Evolutionary conservation across 2,113 vertebrate species (phyloP).

Genomic region (Kryptolebias marmoratus): DNA sequence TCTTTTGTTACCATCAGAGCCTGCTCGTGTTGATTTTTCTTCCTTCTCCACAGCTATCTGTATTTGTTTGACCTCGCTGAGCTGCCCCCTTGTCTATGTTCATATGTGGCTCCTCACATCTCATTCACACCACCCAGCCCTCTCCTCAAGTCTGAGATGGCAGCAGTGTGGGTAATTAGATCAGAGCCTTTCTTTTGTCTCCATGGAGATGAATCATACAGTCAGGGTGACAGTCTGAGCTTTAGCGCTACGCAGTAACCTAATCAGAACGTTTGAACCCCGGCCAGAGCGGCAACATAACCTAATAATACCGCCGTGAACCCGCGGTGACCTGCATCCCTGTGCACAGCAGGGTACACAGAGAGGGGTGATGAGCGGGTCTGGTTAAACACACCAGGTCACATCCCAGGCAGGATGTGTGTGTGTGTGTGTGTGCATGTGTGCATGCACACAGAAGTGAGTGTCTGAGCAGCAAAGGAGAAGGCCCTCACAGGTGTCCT

Average conservation of each 20-base stretch:
- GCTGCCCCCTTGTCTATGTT: constrained; percentile 18
- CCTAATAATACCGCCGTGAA: constrained; percentile 72
- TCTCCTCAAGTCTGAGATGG: constrained; percentile 63
- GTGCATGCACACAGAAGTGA: constrained; percentile 25
- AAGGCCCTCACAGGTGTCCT: constrained; percentile 74
- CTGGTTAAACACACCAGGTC: constrained; percentile 71
- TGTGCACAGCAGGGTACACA: constrained; percentile 47
- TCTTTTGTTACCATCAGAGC: constrained; percentile 42
- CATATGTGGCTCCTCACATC: constrained; percentile 33
- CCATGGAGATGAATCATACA: constrained; percentile 81
- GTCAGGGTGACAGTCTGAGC: constrained; percentile 75
- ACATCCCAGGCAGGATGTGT: constrained; percentile 47
- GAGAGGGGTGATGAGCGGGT: constrained; percentile 51
- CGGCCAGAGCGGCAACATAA: constrained; percentile 66
- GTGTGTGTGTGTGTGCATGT: constrained; percentile 11
- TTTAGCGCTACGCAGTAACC: constrained; percentile 70
- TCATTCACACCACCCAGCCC: constrained; percentile 45
- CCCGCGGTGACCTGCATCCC: constrained; percentile 71
- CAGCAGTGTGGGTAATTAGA: constrained; percentile 75
- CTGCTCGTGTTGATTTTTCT: constrained; percentile 27
- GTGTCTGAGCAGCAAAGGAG: constrained; percentile 53
- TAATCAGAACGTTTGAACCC: constrained; percentile 76
- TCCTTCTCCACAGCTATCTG: constrained; percentile 9
- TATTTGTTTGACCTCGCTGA: constrained; percentile 15
- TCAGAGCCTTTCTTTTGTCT: constrained; percentile 76